Evolutionary conservation across 2,888 invertebrate genomes (phyloP), one percentile per base, ranked within the genome.

Genomic region (Agrotis clavis): DNA sequence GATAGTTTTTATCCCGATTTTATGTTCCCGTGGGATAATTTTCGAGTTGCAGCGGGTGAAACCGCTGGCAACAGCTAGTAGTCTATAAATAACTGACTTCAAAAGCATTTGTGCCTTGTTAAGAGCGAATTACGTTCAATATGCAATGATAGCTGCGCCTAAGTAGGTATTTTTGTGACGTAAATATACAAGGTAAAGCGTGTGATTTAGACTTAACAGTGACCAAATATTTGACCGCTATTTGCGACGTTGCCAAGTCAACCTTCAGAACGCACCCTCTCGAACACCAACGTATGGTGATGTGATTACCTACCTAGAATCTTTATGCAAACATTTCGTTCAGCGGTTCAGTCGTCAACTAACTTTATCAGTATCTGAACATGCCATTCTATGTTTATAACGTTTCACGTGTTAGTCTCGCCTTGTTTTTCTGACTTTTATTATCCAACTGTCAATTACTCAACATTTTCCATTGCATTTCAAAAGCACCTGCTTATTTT

Each of bases 21-120:
- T n/a, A n/a, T n/a, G n/a, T n/a, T n/a, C n/a, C n/a, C n/a, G n/a
- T n/a, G n/a, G n/a, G n/a, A n/a, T n/a, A n/a, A n/a, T n/a, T n/a
- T n/a, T n/a, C n/a, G n/a, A n/a, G n/a, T n/a, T n/a, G n/a, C n/a
- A n/a, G n/a, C n/a, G n/a, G n/a, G n/a, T n/a, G n/a, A n/a, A n/a
- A n/a, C n/a, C n/a, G n/a, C n/a, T n/a, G n/a, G n/a, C n/a, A n/a
- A n/a, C n/a, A n/a, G n/a, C n/a, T n/a, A n/a, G n/a, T 41, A 41
- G 9, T 41, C 9, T 41, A 11, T 41, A 41, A 11, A 11, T 41
- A 41, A 41, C 60, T 74, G 35, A 13, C 11, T 62, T 67, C 18
- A 48, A 19, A 74, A 62, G 25, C 51, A 45, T 68, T 57, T 62
- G 62, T 62, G 68, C 62, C 75, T 74, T 67, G 50, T 67, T 41